phyloP scores from a whole-genome alignment of 1,140 invertebrate genomes.

The Calosoma granatense region DNA sequence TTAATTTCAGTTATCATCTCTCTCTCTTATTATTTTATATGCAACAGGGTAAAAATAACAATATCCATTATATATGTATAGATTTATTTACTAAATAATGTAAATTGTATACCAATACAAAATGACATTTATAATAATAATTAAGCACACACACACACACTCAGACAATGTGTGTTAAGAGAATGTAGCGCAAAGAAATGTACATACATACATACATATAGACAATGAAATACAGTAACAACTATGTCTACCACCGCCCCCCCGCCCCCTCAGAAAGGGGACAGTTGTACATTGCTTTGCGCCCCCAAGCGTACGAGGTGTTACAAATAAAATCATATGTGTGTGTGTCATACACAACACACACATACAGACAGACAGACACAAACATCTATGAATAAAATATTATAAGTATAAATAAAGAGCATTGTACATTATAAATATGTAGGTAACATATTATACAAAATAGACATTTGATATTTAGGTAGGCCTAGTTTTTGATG shows the following conservation, averaged over 20 bases:
- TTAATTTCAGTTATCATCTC: conserved; percentile 14
- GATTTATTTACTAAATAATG: conserved; percentile 19
- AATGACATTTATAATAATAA: too few relatives aligned
- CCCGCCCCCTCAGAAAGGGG: too few relatives aligned
- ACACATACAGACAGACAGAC: conserved; percentile 18
- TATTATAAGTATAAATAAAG: conserved; percentile 20
- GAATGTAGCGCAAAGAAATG: too few relatives aligned
- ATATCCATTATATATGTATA: conserved; percentile 21
- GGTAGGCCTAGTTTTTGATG: conserved; percentile 35
- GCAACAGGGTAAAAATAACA: conserved; percentile 30
- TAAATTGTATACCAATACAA: conserved; percentile 25
- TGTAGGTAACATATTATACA: conserved; percentile 30
- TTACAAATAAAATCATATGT: too few relatives aligned
- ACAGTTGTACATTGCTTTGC: too few relatives aligned
- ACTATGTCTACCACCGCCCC: too few relatives aligned
- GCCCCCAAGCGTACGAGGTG: conserved; percentile 31
- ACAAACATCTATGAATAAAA: conserved; percentile 15
- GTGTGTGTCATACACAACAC: too few relatives aligned
- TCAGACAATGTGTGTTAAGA: too few relatives aligned
- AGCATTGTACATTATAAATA: conserved; percentile 31
- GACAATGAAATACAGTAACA: too few relatives aligned
- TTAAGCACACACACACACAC: too few relatives aligned
- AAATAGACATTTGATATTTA: conserved; percentile 35
- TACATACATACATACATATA: too few relatives aligned
- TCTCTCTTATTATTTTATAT: conserved; percentile 14